phyloP scores from a whole-genome alignment of 1,140 invertebrate species.

The Aphelinus atriplicis region DNA sequence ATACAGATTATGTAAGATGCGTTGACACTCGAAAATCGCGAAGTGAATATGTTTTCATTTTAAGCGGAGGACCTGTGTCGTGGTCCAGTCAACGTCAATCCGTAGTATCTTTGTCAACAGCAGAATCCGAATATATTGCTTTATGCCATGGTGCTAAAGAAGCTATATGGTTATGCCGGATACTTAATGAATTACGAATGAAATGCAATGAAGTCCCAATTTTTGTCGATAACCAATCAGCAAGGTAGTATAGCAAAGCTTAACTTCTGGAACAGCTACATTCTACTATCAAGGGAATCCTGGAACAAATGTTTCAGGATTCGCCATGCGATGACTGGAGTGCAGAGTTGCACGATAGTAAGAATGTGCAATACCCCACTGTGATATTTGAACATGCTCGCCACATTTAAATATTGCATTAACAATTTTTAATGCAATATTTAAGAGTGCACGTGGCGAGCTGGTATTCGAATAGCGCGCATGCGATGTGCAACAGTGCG shows the following conservation, averaged over 20 bases:
- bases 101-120: constrained; percentile 39
- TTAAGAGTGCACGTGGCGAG: no score
- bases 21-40: constrained; percentile 10
- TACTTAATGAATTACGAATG: constrained; percentile 25
- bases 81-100: constrained; percentile 18
- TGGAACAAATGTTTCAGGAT: no score
- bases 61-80: constrained; percentile 13
- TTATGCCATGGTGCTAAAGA: constrained; percentile 28
- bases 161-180: constrained; percentile 27
- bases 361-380: no score
- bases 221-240: constrained; percentile 26
- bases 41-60: constrained; percentile 5
- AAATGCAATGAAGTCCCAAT: not conserved
- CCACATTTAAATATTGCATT: no score
- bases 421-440: no score
- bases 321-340: no score
- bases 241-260: not conserved
- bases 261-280: no score
- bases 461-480: no score
- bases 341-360: no score
- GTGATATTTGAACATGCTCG: no score
- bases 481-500: no score
- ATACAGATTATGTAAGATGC: constrained; percentile 13
- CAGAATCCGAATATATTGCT: constrained; percentile 38
- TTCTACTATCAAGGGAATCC: no score